Conservation (phyloP, 2,113 vertebrate species). For the Thryonomys swinderianus region DNA sequence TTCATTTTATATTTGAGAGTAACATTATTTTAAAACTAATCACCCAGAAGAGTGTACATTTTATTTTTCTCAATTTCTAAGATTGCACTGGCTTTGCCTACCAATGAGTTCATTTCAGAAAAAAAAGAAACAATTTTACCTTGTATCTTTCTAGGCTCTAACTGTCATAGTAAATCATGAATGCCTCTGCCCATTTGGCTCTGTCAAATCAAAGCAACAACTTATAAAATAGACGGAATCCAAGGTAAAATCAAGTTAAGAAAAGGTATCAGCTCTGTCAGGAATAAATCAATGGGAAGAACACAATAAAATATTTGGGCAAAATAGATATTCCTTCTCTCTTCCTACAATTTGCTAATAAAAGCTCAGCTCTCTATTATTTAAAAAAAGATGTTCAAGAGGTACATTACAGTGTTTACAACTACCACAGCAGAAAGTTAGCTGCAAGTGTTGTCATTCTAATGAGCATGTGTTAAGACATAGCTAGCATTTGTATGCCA, state of each 20-base stretch:
- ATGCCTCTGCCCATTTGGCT: not conserved
- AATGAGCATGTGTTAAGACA: not conserved
- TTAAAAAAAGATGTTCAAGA: slow-evolving; percentile 2
- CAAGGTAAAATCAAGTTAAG: not conserved
- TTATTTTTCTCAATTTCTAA: slow-evolving; percentile 18
- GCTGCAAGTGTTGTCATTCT: not conserved
- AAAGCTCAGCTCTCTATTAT: not conserved
- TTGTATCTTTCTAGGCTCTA: not conserved
- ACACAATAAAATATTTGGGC: not conserved
- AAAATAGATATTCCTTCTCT: not conserved
- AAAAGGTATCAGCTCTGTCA: not conserved
- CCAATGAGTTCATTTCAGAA: not conserved
- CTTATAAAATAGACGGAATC: not conserved
- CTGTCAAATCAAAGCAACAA: slow-evolving; percentile 1
- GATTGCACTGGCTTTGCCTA: not conserved
- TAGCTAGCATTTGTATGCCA: too few species aligned
- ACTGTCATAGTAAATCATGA: not conserved
- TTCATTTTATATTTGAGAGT: slow-evolving; percentile 35
- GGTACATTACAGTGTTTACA: not conserved
- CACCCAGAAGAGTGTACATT: not conserved
- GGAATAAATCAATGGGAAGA: not conserved
- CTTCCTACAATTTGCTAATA: not conserved
- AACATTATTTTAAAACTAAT: slow-evolving; percentile 25
- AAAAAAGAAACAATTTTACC: not conserved
- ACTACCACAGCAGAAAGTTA: not conserved